These are phyloP conservation scores for Bucco capensis DNA, from an alignment of 2,113 vertebrate species.

Conservation along the genomic window DNA sequence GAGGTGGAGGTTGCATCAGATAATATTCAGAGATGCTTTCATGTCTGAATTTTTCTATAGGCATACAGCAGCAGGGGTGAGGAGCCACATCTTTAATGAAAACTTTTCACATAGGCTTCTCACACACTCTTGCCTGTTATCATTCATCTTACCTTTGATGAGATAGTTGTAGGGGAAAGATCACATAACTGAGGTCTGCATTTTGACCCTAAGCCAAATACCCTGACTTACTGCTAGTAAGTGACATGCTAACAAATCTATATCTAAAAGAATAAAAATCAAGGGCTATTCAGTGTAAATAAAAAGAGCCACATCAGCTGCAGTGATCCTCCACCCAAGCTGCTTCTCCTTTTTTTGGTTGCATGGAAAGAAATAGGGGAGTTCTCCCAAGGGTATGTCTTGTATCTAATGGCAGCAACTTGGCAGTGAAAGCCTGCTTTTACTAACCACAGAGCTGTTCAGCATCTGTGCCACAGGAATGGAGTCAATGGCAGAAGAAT, in stretches of 20 bases:
- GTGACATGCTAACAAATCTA: background rate
- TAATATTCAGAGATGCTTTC: no score
- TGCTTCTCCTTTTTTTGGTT: background rate
- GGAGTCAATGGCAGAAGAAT: background rate
- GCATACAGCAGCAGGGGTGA: no score
- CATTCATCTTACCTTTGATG: background rate
- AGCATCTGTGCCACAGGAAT: background rate
- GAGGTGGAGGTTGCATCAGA: no score
- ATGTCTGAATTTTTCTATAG: no score
- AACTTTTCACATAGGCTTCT: no score
- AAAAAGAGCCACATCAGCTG: background rate
- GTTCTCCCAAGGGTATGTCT: background rate
- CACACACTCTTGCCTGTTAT: background rate
- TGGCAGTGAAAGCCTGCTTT: background rate
- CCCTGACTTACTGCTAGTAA: accelerated
- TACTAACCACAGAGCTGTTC: background rate
- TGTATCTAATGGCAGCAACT: background rate
- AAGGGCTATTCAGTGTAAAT: background rate
- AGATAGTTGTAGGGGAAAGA: background rate
- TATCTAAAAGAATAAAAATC: background rate
- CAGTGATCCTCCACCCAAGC: background rate
- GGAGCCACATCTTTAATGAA: no score
- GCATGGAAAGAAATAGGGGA: background rate
- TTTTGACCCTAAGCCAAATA: background rate
- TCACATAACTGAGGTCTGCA: background rate